Evolutionary conservation across 2,888 invertebrate species (phyloP), one percentile per base, ranked within the genome.

Genomic region (Acronicta aceris): DNA sequence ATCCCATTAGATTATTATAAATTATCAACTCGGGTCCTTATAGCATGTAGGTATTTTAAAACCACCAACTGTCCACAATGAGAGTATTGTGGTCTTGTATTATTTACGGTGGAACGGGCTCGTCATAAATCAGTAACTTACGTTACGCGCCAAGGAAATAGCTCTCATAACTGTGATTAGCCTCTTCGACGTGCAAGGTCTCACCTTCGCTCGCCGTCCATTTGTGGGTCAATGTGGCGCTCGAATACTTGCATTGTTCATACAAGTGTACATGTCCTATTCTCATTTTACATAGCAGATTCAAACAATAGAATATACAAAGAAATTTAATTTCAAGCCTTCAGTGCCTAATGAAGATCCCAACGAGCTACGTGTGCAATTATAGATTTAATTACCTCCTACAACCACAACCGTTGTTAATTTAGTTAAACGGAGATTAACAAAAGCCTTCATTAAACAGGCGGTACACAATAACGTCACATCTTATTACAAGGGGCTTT

Each of bases 151-250:
- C 68, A 71, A 82, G 77, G 82, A 87, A 87, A 89, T 86, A 82
- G 21, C 21, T 84, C 81, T 85, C 85, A 85, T 89, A 87, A 85
- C 74, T 86, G 87, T 85, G 87, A 90, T 88, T 87, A 83, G 83
- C 75, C 83, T 81, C 75, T 80, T 83, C 75, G 73, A 72, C 51
- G 70, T 73, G 63, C 81, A 82, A 84, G 82, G 79, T 82, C 79
- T 81, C 71, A 79, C 83, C 85, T 86, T 81, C 79, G 72, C 74
- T 71, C 63, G 63, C 69, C 63, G 59, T 61, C 51, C 71, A 74
- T 75, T 84, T 84, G 81, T 84, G 71, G 85, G 83, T 86, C 84
- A 85, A 78, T 83, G 79, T 64, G 75, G 59, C 65, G 57, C 67
- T 76, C 62, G 57, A 67, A 51, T 71, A 68, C 59, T 43, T 30